Percentiles rank a stretch among this genome's conserved stretches.
phyloP scores from a whole-genome alignment of 2,797 vertebrate genomes.

The Iguana delicatissima region DNA sequence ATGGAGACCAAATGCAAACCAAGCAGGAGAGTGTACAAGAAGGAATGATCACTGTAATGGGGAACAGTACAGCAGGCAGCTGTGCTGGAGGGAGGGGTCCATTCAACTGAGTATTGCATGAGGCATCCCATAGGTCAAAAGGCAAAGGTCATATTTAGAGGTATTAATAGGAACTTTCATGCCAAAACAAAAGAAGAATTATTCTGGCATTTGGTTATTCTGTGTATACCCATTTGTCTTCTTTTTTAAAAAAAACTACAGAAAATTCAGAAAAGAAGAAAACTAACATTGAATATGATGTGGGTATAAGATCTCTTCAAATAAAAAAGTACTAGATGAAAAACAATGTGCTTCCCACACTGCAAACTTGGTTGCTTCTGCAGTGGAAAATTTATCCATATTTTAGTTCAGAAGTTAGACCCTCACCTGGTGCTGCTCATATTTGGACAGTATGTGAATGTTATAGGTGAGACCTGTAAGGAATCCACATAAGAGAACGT shows the following conservation, averaged over 20 bases:
- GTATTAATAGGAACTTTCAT: constrained; percentile 3
- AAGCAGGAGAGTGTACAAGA: not conserved
- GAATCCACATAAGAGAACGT: not conserved
- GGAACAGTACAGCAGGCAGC: not conserved
- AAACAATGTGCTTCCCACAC: not conserved
- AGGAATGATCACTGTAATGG: not conserved
- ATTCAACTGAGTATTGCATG: not conserved
- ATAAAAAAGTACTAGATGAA: too few species aligned
- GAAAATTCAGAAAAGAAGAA: not conserved
- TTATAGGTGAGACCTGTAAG: not conserved
- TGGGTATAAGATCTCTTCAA: not conserved
- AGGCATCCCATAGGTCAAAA: constrained; percentile 1
- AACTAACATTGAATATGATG: not conserved
- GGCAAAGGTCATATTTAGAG: not conserved
- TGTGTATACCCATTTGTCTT: not conserved
- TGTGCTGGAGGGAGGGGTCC: not conserved
- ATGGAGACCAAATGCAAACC: constrained; percentile 3
- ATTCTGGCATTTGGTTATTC: not conserved
- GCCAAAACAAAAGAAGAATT: not conserved
- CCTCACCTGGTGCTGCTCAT: too few species aligned
- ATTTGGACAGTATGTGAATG: not conserved
- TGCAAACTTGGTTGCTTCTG: too few species aligned
- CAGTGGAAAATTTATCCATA: not conserved
- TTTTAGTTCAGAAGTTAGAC: too few species aligned
- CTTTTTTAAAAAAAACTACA: not conserved